These are phyloP conservation scores for Temnopleurus reevesii DNA, from an alignment of 53 echinoderm and acorn worm species.

Conservation along the genomic window DNA sequence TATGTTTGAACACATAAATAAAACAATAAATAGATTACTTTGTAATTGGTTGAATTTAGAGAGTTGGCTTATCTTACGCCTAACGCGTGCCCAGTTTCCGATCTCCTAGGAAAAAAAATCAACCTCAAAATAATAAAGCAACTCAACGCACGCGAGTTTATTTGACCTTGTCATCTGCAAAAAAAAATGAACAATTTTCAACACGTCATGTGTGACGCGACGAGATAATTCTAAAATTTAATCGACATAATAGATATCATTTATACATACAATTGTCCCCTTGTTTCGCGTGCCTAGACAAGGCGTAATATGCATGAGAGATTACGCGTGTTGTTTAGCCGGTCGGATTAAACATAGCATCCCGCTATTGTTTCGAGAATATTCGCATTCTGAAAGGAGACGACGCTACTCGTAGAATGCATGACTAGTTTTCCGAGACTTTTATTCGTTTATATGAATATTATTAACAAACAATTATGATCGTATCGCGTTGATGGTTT, in stretches of 20 bases:
- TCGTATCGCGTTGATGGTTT: too few relatives aligned
- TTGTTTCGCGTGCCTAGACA: not conserved
- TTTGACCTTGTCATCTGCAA: not conserved
- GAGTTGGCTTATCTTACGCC: too few relatives aligned
- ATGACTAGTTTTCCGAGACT: not conserved
- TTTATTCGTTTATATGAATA: not conserved
- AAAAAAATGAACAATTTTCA: not conserved
- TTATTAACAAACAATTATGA: too few relatives aligned
- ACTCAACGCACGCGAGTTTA: not conserved
- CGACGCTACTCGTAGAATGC: not conserved
- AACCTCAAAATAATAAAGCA: not conserved
- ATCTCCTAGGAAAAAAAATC: not conserved
- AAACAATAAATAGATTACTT: too few relatives aligned
- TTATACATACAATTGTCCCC: not conserved
- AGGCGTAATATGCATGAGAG: not conserved
- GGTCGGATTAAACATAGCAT: not conserved
- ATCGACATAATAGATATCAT: not conserved
- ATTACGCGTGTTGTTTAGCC: not conserved
- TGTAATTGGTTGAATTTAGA: too few relatives aligned
- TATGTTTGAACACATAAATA: too few relatives aligned
- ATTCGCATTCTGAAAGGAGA: not conserved
- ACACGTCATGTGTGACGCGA: not conserved
- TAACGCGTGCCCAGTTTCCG: too few relatives aligned
- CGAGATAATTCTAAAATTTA: not conserved
- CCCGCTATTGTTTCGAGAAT: not conserved